Evolutionary conservation across 2,888 invertebrate genomes (phyloP), one percentile per base, ranked within the genome.

Genomic region (Drosophila gaucha): DNA sequence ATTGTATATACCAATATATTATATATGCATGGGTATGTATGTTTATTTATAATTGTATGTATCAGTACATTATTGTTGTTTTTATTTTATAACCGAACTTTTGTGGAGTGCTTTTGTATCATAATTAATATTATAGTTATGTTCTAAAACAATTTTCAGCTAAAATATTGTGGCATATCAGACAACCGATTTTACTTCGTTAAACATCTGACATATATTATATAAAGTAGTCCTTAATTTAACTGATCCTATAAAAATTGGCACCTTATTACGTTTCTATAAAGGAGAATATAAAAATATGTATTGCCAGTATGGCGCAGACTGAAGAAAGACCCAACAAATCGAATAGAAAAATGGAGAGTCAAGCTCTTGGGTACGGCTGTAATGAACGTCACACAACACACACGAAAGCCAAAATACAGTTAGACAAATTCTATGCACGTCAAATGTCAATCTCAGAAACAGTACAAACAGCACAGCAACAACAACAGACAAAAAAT

Each of bases 351-450:
- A 31, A 30, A 14, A 22, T 22, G 36, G 33, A n/a, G 56, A 49
- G 54, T 22, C 50, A 60, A 75, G 39, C 54, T 43, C 26, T 50
- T 46, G 71, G 71, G 76, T 46, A 39, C 54, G 76, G 65, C 56
- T 47, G 24, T 41, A 36, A 49, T 38, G 44, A 52, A 39, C 49
- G 47, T 49, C 46, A 44, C 35, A 44, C 49, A 41, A 49, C 71
- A 69, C 64, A 64, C 46, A 57, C 52, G 49, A 87, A 79, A 78
- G 82, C 52, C 82, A 54, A 83, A 77, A 58, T 86, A 84, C 88
- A 86, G 88, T 84, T 84, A 84, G 77, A 84, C 71, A 77, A 86
- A 88, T 88, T 88, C 84, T 84, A 84, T 88, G 77, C 80, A 86
- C 87, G 89, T 84, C 84, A 84, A 86, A 84, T 84, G 84, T 84